Evolutionary conservation across 2,113 vertebrate genomes (phyloP).

Genomic region (Podarcis muralis): DNA sequence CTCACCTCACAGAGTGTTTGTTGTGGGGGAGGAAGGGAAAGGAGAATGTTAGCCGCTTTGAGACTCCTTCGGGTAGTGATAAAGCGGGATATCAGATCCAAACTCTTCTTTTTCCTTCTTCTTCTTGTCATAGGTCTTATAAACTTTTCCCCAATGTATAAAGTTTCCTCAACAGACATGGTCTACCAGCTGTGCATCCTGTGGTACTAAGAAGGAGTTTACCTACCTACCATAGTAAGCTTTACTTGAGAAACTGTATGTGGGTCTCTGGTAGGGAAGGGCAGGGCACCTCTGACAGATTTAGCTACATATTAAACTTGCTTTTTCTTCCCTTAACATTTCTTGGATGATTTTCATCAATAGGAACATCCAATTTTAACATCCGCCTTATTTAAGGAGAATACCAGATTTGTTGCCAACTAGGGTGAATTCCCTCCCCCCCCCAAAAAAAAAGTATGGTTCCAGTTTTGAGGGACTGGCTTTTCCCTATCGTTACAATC

Average conservation of each 20-base stretch:
- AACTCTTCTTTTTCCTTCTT: no score
- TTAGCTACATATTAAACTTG: neutral
- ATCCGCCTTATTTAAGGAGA: neutral
- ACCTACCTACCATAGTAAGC: neutral
- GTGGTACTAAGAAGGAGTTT: neutral
- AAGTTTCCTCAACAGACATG: neutral
- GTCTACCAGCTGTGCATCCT: no score
- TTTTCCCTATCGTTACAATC: neutral
- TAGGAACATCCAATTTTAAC: neutral
- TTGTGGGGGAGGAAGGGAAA: no score
- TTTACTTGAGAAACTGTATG: neutral
- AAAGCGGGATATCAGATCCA: no score
- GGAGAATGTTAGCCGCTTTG: no score
- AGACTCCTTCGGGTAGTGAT: no score
- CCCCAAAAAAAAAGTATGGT: neutral
- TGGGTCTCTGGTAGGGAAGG: neutral
- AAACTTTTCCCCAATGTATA: no score
- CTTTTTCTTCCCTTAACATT: neutral
- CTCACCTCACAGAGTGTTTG: no score
- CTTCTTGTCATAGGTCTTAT: no score
- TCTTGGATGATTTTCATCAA: neutral
- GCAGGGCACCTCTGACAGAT: neutral
- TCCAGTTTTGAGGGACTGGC: no score
- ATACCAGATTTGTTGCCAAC: neutral
- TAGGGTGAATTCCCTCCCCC: no score